phyloP scores from a whole-genome alignment of 2,797 vertebrate genomes.

The Galagoides demidoff region DNA sequence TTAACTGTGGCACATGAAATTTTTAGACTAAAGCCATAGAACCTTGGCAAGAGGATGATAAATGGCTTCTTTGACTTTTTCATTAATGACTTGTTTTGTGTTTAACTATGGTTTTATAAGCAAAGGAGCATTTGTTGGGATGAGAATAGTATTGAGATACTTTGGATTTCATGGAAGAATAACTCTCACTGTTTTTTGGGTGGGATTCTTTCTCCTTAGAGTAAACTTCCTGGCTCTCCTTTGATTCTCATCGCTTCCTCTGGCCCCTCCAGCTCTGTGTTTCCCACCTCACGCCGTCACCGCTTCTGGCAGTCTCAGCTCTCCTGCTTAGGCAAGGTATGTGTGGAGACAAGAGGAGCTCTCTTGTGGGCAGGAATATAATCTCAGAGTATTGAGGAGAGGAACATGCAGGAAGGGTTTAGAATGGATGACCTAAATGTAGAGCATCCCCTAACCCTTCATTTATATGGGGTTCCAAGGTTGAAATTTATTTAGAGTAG shows the following conservation, averaged over 20 bases:
- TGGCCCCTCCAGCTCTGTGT: conserved; percentile 92
- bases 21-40: not conserved
- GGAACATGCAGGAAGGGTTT: not conserved
- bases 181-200: not conserved
- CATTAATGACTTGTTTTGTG: not conserved
- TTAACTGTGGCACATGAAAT: not conserved
- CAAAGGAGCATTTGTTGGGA: not conserved
- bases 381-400: not conserved
- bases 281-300: conserved; percentile 94
- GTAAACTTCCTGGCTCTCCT: conserved; percentile 97
- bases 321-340: conserved; percentile 97
- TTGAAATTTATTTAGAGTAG: not conserved
- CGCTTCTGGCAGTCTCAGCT: conserved; percentile 99
- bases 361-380: not conserved
- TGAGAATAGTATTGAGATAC: not conserved
- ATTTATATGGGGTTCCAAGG: not conserved
- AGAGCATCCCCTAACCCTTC: not conserved
- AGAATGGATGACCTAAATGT: not conserved
- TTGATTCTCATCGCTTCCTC: conserved; percentile 96
- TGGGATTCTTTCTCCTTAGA: conserved; percentile 86
- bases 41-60: not conserved
- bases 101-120: not conserved
- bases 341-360: not conserved
- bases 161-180: accelerated
- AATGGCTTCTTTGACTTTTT: not conserved